These are phyloP conservation scores for Conus betulinus DNA, from an alignment of 1,140 invertebrate species.

Conservation along the genomic window DNA sequence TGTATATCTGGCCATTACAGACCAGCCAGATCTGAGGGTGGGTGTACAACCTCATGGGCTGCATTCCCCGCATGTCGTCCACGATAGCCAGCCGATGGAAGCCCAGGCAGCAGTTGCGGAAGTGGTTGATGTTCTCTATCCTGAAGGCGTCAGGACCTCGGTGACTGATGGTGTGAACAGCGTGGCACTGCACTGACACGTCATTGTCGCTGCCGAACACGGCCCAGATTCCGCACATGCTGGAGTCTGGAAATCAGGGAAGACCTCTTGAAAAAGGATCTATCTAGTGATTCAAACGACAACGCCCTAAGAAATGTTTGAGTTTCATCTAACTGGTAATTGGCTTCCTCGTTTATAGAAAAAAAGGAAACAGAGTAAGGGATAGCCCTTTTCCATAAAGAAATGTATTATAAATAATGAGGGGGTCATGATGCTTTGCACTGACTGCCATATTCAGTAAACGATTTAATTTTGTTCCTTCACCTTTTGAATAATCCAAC, in stretches of 20 bases:
- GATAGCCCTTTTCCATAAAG: too few species aligned
- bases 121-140: slow-evolving; percentile 74
- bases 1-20: slow-evolving; percentile 93
- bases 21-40: slow-evolving; percentile 77
- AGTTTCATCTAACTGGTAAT: too few species aligned
- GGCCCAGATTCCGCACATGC: slow-evolving; percentile 93
- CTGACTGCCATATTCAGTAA: too few species aligned
- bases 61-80: slow-evolving; percentile 88
- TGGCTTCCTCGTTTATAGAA: too few species aligned
- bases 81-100: slow-evolving; percentile 89
- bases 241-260: slow-evolving; percentile 8
- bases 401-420: too few species aligned
- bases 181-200: slow-evolving; percentile 68
- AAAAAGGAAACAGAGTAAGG: too few species aligned
- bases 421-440: too few species aligned
- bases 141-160: slow-evolving; percentile 85
- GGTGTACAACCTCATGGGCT: slow-evolving; percentile 79
- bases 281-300: too few species aligned
- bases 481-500: too few species aligned
- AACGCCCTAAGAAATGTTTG: too few species aligned
- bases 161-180: slow-evolving; percentile 81
- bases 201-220: slow-evolving; percentile 83
- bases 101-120: slow-evolving; percentile 80
- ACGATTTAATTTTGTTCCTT: too few species aligned
- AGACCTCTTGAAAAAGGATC: neutral